These are phyloP conservation scores for Synergus laeviventris DNA, from an alignment of 2,888 invertebrate genomes.

Conservation along the genomic window DNA sequence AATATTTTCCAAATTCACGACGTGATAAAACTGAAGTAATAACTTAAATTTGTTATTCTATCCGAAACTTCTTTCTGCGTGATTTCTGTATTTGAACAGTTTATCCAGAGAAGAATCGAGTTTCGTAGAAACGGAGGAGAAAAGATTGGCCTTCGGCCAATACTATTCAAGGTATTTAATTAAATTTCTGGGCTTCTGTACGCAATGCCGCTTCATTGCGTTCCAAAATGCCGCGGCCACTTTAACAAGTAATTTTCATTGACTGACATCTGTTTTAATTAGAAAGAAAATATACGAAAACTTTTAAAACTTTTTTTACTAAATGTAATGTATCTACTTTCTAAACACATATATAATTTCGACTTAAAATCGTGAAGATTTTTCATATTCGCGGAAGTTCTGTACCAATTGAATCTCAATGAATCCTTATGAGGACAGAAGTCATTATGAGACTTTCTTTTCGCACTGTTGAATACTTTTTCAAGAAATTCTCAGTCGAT, in stretches of 20 bases:
- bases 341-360: too few species aligned
- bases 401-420: background rate
- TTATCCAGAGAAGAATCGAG: background rate
- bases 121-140: background rate
- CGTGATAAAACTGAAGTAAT: background rate
- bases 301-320: background rate
- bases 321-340: too few species aligned
- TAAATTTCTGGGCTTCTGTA: conserved; percentile 33
- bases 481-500: background rate
- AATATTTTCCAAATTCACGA: background rate
- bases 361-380: background rate
- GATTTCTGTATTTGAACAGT: conserved; percentile 13
- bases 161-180: conserved; percentile 33
- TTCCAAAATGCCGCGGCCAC: conserved; percentile 12
- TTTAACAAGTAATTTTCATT: conserved; percentile 34
- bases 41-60: background rate
- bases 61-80: background rate
- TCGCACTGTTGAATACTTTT: background rate
- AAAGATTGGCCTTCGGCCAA: conserved; percentile 29
- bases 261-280: conserved; percentile 26
- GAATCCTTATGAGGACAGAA: background rate
- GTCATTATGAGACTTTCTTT: conserved; percentile 16
- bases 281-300: background rate
- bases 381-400: background rate
- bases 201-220: conserved; percentile 19